phyloP scores from a whole-genome alignment of 2,797 vertebrate genomes.

The Trematomus bernacchii region DNA sequence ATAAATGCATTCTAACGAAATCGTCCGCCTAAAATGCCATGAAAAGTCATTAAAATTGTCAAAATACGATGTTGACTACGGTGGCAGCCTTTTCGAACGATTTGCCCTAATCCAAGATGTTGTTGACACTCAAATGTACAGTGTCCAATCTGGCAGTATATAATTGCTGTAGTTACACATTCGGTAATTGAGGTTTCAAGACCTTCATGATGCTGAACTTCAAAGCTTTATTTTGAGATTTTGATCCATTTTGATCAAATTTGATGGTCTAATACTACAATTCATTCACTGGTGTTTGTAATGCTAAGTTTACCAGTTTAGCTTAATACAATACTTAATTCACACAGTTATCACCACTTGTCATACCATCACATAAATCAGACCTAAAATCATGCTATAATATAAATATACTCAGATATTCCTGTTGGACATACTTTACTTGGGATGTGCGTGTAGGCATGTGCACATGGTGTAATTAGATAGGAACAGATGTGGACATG shows the following conservation, averaged over 20 bases:
- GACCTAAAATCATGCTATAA: conserved; percentile 7
- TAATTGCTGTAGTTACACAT: no score
- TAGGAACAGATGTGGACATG: conserved; percentile 40
- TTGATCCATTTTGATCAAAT: not conserved
- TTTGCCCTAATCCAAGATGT: no score
- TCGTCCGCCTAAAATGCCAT: no score
- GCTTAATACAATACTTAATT: not conserved
- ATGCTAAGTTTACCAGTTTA: not conserved
- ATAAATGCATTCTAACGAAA: no score
- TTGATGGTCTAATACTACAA: not conserved
- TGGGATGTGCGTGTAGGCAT: not conserved
- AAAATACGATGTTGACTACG: no score
- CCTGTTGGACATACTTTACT: conserved; percentile 11
- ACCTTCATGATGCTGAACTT: no score
- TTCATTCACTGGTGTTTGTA: not conserved
- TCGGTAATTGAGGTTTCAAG: no score
- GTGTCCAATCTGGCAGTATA: no score
- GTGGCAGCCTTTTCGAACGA: no score
- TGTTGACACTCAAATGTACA: no score
- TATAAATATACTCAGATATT: conserved; percentile 11
- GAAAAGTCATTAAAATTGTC: no score
- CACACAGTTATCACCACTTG: not conserved
- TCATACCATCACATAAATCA: conserved; percentile 6
- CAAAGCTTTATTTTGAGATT: no score
- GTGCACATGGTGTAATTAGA: conserved; percentile 36